These are phyloP conservation scores for Drosophila equinoxialis DNA, from an alignment of 1,140 invertebrate species.

Conservation along the genomic window DNA sequence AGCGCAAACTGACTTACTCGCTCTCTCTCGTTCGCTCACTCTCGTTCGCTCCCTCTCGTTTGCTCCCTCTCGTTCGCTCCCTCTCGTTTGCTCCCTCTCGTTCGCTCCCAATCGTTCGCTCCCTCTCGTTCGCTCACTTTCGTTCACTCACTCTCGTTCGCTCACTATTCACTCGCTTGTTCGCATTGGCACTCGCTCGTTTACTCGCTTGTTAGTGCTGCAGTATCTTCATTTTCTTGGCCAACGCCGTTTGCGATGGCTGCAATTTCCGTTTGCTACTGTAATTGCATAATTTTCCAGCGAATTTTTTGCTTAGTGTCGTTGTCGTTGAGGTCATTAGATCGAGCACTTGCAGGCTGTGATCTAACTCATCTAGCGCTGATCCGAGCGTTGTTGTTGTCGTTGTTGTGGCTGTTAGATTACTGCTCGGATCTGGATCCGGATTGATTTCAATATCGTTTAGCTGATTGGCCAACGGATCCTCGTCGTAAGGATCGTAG, in stretches of 20 bases:
- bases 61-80: no score
- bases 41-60: no score
- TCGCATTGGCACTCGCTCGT: neutral
- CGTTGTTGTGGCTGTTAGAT: conserved; percentile 43
- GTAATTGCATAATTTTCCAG: conserved; percentile 68
- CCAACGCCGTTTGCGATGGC: conserved; percentile 62
- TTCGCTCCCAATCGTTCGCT: no score
- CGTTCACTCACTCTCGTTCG: no score
- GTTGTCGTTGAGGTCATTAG: conserved; percentile 71
- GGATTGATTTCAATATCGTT: conserved; percentile 66
- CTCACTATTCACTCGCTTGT: neutral
- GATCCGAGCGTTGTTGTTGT: conserved; percentile 50
- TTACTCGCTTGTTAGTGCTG: conserved; percentile 49
- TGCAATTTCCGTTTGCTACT: conserved; percentile 69
- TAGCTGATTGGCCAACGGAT: conserved; percentile 74
- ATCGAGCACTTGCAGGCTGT: conserved; percentile 60
- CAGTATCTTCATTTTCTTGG: conserved; percentile 66
- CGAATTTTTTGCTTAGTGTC: conserved; percentile 67
- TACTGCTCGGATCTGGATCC: conserved; percentile 36
- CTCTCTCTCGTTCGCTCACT: no score
- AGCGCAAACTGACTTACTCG: conserved; percentile 10
- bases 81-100: no score
- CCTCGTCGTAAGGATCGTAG: conserved; percentile 79
- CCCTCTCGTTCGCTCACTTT: no score
- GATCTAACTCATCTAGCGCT: conserved; percentile 67